phyloP scores from a whole-genome alignment of 2,888 invertebrate species.

The Calliphora vomitoria region DNA sequence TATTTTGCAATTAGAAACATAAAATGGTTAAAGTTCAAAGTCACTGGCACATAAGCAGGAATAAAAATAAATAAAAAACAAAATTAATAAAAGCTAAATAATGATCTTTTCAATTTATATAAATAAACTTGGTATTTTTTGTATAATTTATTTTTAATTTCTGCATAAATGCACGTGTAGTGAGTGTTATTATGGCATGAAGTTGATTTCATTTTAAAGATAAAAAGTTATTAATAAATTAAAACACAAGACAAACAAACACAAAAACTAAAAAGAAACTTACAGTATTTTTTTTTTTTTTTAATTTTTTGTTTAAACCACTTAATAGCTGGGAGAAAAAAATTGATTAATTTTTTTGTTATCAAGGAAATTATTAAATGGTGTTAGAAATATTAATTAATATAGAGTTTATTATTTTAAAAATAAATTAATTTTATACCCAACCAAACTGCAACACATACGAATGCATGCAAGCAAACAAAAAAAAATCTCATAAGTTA shows the following conservation, averaged over 20 bases:
- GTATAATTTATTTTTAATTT: background rate
- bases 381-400: slow-evolving; percentile 60
- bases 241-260: background rate
- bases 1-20: slow-evolving; percentile 34
- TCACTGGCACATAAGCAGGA: slow-evolving; percentile 47
- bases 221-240: slow-evolving; percentile 58
- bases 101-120: background rate
- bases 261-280: too few relatives aligned
- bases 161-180: slow-evolving; percentile 51
- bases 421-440: background rate
- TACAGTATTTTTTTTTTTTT: background rate
- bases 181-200: slow-evolving; percentile 20
- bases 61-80: background rate
- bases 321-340: slow-evolving; percentile 3
- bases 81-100: background rate
- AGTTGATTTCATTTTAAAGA: slow-evolving; percentile 57
- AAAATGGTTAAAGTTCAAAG: slow-evolving; percentile 68
- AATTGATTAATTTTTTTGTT: slow-evolving; percentile 52
- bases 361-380: slow-evolving; percentile 56
- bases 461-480: background rate
- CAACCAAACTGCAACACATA: too few relatives aligned
- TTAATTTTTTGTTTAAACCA: too few relatives aligned
- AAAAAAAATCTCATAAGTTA: background rate
- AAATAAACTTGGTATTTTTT: slow-evolving; percentile 17
- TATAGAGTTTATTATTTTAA: background rate